These are phyloP conservation scores for Aplocera efformata DNA, from an alignment of 2,888 invertebrate species.

Conservation along the genomic window DNA sequence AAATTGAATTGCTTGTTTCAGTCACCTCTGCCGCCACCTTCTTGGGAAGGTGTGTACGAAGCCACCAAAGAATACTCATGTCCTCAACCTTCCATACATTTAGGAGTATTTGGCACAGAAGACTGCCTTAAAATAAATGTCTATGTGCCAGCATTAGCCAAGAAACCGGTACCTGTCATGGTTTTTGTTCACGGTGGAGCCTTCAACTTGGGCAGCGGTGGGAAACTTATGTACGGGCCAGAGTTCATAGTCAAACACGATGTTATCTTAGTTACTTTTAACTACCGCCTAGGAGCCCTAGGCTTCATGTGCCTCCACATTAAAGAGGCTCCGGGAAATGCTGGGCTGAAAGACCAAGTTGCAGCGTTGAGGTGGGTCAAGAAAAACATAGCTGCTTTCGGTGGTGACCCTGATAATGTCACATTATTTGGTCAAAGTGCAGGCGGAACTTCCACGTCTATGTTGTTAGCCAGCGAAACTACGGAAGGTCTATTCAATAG, in stretches of 20 bases:
- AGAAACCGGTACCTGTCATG: conserved; percentile 59
- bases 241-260: conserved; percentile 60
- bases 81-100: conserved; percentile 44
- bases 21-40: conserved; percentile 63
- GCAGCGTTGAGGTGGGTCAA: conserved; percentile 70
- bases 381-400: conserved; percentile 65
- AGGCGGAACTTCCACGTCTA: conserved; percentile 55
- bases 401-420: conserved; percentile 66
- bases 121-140: conserved; percentile 67
- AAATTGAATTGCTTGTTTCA: conserved; percentile 31
- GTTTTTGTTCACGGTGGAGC: conserved; percentile 70
- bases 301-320: conserved; percentile 66
- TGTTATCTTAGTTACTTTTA: conserved; percentile 65
- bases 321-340: conserved; percentile 69
- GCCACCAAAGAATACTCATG: conserved; percentile 60
- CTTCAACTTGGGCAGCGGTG: conserved; percentile 61
- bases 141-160: conserved; percentile 50
- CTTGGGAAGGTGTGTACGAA: conserved; percentile 61
- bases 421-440: conserved; percentile 73
- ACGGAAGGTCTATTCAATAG: conserved; percentile 58
- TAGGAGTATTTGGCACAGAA: conserved; percentile 53
- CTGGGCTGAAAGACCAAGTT: conserved; percentile 67
- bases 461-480: conserved; percentile 52
- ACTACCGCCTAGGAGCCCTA: conserved; percentile 64
- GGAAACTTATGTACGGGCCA: conserved; percentile 59